Conservation (phyloP, 1,140 invertebrate genomes). For the Caenorhabditis briggsae region DNA sequence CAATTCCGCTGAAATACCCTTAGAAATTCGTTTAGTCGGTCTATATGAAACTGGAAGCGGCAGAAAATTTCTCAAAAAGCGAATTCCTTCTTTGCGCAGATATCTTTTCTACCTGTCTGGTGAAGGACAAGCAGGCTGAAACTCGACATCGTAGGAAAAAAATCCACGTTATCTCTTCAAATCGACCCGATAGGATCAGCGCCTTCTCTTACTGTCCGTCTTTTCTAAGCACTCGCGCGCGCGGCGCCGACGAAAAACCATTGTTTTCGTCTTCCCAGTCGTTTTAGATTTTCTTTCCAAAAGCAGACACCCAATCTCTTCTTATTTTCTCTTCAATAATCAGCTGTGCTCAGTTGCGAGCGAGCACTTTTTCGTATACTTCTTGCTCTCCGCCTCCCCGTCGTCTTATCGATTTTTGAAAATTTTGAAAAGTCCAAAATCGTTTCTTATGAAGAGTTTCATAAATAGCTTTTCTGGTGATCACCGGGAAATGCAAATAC, state of each 20-base stretch:
- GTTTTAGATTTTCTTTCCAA: neutral
- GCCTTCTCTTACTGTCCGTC: neutral
- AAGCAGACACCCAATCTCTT: neutral
- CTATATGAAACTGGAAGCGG: neutral
- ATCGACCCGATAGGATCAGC: neutral
- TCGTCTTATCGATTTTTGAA: too few species aligned
- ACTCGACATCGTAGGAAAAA: constrained; percentile 14
- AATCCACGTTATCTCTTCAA: constrained; percentile 2
- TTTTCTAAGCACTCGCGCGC: neutral
- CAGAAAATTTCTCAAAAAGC: neutral
- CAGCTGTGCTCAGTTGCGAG: neutral
- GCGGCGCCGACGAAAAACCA: neutral
- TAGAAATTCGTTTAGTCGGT: neutral
- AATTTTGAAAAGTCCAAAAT: too few species aligned
- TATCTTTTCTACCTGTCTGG: neutral
- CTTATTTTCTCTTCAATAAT: neutral
- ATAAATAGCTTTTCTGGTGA: too few species aligned
- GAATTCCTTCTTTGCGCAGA: neutral
- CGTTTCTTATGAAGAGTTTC: too few species aligned
- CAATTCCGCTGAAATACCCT: too few species aligned
- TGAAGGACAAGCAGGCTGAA: neutral
- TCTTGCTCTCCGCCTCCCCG: neutral
- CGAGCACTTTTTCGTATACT: neutral
- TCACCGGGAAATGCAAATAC: too few species aligned
- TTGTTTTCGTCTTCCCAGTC: neutral